phyloP scores from a whole-genome alignment of 2,888 invertebrate genomes.

The Ephialtes manifestator region DNA sequence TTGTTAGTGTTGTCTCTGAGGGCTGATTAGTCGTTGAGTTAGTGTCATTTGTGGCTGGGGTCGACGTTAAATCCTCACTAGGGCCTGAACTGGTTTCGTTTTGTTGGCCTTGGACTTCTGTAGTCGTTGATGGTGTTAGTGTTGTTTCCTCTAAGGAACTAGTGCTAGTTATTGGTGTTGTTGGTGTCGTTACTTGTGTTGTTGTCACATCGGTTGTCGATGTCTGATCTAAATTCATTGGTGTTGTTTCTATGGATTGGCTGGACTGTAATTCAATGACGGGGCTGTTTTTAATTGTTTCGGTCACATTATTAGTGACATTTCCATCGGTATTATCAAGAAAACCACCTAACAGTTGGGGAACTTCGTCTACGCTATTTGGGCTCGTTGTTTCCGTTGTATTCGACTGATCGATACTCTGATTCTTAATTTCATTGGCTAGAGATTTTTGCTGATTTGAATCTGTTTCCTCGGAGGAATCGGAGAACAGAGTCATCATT shows the following conservation, averaged over 20 bases:
- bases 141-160: conserved; percentile 57
- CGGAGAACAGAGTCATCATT: conserved; percentile 62
- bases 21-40: conserved; percentile 72
- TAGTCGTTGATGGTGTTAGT: conserved; percentile 57
- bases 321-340: conserved; percentile 76
- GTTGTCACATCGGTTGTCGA: conserved; percentile 53
- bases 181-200: conserved; percentile 60
- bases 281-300: conserved; percentile 10
- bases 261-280: conserved; percentile 15
- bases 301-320: conserved; percentile 59
- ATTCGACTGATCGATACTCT: conserved; percentile 28
- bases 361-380: conserved; percentile 65
- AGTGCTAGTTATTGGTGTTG: conserved; percentile 57
- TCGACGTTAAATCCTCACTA: conserved; percentile 53
- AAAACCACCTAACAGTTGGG: conserved; percentile 75
- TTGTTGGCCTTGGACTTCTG: conserved; percentile 7
- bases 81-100: conserved; percentile 19
- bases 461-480: conserved; percentile 31
- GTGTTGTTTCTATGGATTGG: conserved; percentile 43
- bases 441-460: neutral
- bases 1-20: conserved; percentile 68
- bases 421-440: conserved; percentile 23
- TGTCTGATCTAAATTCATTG: conserved; percentile 46
- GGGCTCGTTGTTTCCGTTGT: conserved; percentile 19
- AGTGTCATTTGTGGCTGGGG: conserved; percentile 62